Evolutionary conservation across 2,888 invertebrate species (phyloP).

Genomic region (Dynastes grantii): DNA sequence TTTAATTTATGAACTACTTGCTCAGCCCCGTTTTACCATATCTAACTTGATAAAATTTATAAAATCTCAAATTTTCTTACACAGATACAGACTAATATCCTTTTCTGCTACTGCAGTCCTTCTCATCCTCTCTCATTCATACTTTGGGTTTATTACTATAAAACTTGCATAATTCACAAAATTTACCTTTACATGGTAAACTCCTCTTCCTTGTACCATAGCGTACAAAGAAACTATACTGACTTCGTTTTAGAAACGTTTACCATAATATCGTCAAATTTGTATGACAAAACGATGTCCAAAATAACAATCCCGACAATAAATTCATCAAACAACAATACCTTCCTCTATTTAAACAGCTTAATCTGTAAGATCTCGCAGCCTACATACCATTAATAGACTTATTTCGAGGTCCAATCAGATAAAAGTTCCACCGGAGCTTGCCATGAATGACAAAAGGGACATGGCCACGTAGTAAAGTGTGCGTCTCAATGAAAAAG

Average conservation of each 20-base stretch:
- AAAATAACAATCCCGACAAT: not conserved
- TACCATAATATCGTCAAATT: not conserved
- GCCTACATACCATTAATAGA: constrained; percentile 21
- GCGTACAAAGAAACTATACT: not conserved
- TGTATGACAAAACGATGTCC: not conserved
- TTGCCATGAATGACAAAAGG: constrained; percentile 51
- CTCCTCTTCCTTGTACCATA: too few relatives aligned
- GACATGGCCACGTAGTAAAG: constrained; percentile 51
- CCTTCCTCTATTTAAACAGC: not conserved
- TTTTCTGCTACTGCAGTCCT: too few relatives aligned
- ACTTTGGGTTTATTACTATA: too few relatives aligned
- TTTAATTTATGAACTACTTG: too few relatives aligned
- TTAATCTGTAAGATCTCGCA: constrained; percentile 6
- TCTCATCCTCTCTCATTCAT: too few relatives aligned
- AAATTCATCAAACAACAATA: not conserved
- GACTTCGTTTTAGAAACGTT: not conserved
- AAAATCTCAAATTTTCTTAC: too few relatives aligned
- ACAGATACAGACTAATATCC: too few relatives aligned
- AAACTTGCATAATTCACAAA: too few relatives aligned
- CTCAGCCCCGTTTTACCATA: too few relatives aligned
- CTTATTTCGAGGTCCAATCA: constrained; percentile 37
- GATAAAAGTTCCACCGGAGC: constrained; percentile 15
- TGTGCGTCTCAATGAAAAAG: constrained; percentile 56
- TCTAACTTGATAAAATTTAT: too few relatives aligned
- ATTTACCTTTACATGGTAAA: too few relatives aligned